phyloP scores from a whole-genome alignment of 2,888 invertebrate species.

The Clivina fossor region DNA sequence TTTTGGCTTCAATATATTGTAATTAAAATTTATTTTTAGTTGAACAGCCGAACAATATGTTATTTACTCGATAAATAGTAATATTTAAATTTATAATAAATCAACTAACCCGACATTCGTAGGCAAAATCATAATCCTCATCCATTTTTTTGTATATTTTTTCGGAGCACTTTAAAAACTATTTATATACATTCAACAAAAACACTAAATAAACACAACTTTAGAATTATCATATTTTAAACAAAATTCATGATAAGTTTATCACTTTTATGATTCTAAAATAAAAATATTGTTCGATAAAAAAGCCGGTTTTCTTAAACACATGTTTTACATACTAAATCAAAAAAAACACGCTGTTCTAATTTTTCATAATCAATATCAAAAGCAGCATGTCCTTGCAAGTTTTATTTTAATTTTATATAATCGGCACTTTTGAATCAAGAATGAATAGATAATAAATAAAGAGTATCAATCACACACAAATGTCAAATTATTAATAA shows the following conservation, averaged over 20 bases:
- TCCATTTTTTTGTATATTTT: conserved; percentile 49
- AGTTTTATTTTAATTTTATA: too few species aligned
- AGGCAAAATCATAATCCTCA: conserved; percentile 62
- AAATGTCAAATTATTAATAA: too few species aligned
- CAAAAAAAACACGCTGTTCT: conserved; percentile 6
- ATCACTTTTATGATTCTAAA: too few species aligned
- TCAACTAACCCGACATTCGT: conserved; percentile 65
- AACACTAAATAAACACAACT: background rate
- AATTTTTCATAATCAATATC: conserved; percentile 17
- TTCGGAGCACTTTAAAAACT: background rate
- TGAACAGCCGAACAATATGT: background rate
- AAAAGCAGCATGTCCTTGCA: too few species aligned
- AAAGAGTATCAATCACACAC: too few species aligned
- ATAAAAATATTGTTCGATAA: conserved; percentile 11
- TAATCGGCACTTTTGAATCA: too few species aligned
- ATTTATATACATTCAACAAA: background rate
- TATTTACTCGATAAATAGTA: background rate
- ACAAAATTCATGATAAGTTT: conserved; percentile 5
- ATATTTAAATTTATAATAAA: conserved; percentile 4
- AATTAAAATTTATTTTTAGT: background rate
- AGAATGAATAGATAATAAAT: too few species aligned
- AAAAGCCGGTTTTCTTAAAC: conserved; percentile 1
- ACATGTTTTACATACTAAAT: background rate
- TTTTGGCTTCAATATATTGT: background rate
- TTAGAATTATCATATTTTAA: too few species aligned